Percentiles rank a stretch among this genome's conserved stretches.
Conservation (phyloP, 2,888 invertebrate species). For the Selenia dentaria region DNA sequence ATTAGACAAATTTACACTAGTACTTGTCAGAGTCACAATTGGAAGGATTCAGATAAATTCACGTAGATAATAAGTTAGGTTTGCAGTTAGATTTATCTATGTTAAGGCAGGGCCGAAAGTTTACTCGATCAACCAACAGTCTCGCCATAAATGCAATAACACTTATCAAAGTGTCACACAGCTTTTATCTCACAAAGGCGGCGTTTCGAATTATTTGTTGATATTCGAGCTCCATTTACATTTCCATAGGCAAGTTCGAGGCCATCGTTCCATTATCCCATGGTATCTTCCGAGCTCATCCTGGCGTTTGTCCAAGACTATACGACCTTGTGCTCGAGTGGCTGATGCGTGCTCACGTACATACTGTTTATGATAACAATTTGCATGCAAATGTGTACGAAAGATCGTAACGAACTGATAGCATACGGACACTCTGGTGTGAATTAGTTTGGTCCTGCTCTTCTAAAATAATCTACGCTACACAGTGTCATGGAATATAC, state of each 20-base stretch:
- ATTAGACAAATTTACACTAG: no score
- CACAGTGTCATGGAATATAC: no score
- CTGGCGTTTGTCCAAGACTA: constrained; percentile 67
- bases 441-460: constrained; percentile 5
- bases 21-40: no score
- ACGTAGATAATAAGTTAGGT: no score
- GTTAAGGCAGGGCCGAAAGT: no score
- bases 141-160: constrained; percentile 3
- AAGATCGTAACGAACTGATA: constrained; percentile 50
- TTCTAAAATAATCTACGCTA: background rate
- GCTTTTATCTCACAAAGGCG: constrained; percentile 14
- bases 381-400: constrained; percentile 61
- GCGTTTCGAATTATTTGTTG: constrained; percentile 10
- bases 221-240: constrained; percentile 12
- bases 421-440: constrained; percentile 19
- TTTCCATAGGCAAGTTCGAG: constrained; percentile 38
- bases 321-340: constrained; percentile 64
- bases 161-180: constrained; percentile 17
- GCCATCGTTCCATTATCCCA: constrained; percentile 45
- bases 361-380: constrained; percentile 64
- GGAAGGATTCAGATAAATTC: no score
- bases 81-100: no score
- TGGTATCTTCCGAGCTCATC: constrained; percentile 43
- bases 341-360: constrained; percentile 59
- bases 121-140: no score